Percentiles rank a stretch among this genome's conserved stretches.
These are phyloP conservation scores for Barypeithes pellucidus DNA, from an alignment of 2,888 invertebrate species.

Conservation along the genomic window DNA sequence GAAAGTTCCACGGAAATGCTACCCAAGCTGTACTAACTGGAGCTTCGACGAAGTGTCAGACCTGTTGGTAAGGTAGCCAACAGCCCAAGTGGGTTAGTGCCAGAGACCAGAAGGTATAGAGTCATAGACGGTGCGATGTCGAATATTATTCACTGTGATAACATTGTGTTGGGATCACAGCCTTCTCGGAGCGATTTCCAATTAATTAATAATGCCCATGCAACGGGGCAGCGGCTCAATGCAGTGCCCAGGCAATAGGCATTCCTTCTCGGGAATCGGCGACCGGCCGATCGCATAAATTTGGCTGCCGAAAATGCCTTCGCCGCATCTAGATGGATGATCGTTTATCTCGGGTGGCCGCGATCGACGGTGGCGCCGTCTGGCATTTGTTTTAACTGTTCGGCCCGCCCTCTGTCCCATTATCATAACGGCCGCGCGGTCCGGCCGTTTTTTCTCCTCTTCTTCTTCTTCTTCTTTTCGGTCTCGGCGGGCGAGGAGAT, in stretches of 20 bases:
- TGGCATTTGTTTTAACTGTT: conserved; percentile 63
- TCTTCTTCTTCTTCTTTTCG: conserved; percentile 36
- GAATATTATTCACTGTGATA: too few relatives aligned
- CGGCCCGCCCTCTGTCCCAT: conserved; percentile 63
- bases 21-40: too few relatives aligned
- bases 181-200: conserved; percentile 33
- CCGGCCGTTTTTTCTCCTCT: conserved; percentile 40
- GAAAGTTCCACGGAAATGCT: too few relatives aligned
- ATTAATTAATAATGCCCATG: conserved; percentile 53
- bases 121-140: too few relatives aligned
- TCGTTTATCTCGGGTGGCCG: conserved; percentile 62
- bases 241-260: conserved; percentile 23
- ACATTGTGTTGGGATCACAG: neutral
- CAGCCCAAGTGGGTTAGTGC: too few relatives aligned
- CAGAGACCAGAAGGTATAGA: too few relatives aligned
- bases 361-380: conserved; percentile 61
- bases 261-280: conserved; percentile 41
- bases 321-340: conserved; percentile 51
- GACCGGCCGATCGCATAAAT: conserved; percentile 47
- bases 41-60: too few relatives aligned
- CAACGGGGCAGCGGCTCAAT: conserved; percentile 33
- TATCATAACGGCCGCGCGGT: conserved; percentile 59
- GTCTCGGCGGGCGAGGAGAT: conserved; percentile 18
- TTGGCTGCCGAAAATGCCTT: conserved; percentile 53
- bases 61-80: too few relatives aligned